Conservation (phyloP, 35 echinoderm and acorn worm species). For the Nesometra sesokonis region DNA sequence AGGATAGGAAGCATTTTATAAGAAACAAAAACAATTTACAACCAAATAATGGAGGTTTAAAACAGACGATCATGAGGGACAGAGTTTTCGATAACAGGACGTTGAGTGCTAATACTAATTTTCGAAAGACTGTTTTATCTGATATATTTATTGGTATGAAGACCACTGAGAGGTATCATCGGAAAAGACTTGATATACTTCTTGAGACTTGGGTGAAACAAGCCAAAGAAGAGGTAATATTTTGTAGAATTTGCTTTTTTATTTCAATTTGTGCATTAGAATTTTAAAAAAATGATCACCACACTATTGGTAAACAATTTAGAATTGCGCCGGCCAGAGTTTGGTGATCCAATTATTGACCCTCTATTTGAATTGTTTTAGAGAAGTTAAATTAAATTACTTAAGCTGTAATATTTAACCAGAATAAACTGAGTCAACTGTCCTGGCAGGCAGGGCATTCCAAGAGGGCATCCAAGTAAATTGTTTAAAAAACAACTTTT, state of each 20-base stretch:
- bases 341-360: no score
- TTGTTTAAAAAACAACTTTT: no score
- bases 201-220: slow-evolving; percentile 68
- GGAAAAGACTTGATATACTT: slow-evolving; percentile 33
- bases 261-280: no score
- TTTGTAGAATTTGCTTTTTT: not conserved
- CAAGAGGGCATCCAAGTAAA: no score
- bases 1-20: not conserved
- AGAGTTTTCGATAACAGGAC: not conserved
- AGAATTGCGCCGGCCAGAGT: no score
- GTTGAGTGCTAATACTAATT: not conserved
- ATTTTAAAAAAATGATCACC: no score
- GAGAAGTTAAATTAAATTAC: no score
- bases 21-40: not conserved
- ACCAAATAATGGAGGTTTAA: not conserved
- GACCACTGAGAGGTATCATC: slow-evolving; percentile 72
- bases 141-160: slow-evolving; percentile 97
- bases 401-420: no score
- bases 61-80: not conserved
- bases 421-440: no score
- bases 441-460: no score
- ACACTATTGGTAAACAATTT: no score
- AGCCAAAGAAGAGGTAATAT: slow-evolving; percentile 71
- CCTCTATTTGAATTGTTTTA: no score
- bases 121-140: slow-evolving; percentile 26